Conservation (phyloP, 1,140 invertebrate species). For the Cotesia vestalis region DNA sequence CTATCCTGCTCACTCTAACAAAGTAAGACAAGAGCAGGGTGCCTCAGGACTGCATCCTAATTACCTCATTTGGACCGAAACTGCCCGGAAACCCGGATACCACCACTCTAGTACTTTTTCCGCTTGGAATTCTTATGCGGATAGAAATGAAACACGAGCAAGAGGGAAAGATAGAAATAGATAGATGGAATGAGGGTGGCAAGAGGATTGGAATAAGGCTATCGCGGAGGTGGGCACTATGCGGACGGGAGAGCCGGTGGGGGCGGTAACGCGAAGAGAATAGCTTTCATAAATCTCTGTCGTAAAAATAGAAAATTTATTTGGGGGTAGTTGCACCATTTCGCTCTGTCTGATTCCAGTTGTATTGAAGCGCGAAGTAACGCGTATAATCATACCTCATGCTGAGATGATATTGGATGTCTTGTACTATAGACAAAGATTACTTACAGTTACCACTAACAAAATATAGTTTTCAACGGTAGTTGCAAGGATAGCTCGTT, state of each 20-base stretch:
- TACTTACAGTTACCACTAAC: background rate
- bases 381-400: background rate
- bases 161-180: constrained; percentile 32
- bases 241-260: constrained; percentile 33
- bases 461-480: background rate
- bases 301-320: constrained; percentile 46
- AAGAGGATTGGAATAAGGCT: constrained; percentile 27
- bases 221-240: constrained; percentile 14
- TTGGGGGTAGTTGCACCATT: constrained; percentile 35
- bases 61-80: constrained; percentile 63
- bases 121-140: constrained; percentile 18
- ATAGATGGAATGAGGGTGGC: constrained; percentile 35
- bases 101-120: constrained; percentile 35
- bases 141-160: constrained; percentile 7
- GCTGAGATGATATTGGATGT: background rate
- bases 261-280: constrained; percentile 45
- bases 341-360: constrained; percentile 1
- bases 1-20: constrained; percentile 26
- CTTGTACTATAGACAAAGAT: background rate
- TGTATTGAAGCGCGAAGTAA: constrained; percentile 11
- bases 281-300: constrained; percentile 47
- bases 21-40: constrained; percentile 28
- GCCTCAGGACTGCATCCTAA: constrained; percentile 62
- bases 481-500: constrained; percentile 33
- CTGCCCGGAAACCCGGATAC: constrained; percentile 55